A percentile compares a stretch with the other conserved stretches of the same genome.
phyloP scores from a whole-genome alignment of 1,140 invertebrate genomes.

The Caligus rogercresseyi region DNA sequence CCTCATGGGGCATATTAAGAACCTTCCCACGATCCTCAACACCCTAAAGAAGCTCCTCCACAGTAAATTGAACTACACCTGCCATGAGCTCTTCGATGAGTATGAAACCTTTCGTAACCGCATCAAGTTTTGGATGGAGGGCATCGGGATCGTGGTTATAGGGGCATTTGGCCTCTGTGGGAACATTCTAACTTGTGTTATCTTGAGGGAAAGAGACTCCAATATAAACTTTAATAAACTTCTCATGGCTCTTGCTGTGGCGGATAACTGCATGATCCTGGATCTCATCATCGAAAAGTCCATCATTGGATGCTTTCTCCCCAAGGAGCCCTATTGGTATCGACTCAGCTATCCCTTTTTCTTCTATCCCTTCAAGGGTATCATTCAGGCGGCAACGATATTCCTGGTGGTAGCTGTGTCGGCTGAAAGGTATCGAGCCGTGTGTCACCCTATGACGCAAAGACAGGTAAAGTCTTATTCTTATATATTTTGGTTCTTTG shows the following conservation, averaged over 20 bases:
- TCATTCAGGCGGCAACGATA: constrained; percentile 1
- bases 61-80: background rate
- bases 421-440: constrained; percentile 12
- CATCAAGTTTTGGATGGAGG: constrained; percentile 7
- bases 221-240: constrained; percentile 14
- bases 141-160: background rate
- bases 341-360: constrained; percentile 6
- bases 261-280: constrained; percentile 2
- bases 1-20: background rate
- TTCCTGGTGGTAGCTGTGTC: constrained; percentile 14
- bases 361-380: constrained; percentile 12
- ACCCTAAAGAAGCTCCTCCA: background rate
- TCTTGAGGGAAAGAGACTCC: background rate
- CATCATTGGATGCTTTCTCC: constrained; percentile 4
- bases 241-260: background rate
- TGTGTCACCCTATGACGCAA: constrained; percentile 12
- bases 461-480: background rate
- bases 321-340: constrained; percentile 11
- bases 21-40: background rate
- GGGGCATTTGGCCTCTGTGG: constrained; percentile 6
- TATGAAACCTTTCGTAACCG: background rate
- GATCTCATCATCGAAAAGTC: constrained; percentile 14
- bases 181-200: background rate
- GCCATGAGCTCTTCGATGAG: background rate
- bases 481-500: background rate